phyloP scores from a whole-genome alignment of 1,140 invertebrate species.

The Globodera rostochiensis region DNA sequence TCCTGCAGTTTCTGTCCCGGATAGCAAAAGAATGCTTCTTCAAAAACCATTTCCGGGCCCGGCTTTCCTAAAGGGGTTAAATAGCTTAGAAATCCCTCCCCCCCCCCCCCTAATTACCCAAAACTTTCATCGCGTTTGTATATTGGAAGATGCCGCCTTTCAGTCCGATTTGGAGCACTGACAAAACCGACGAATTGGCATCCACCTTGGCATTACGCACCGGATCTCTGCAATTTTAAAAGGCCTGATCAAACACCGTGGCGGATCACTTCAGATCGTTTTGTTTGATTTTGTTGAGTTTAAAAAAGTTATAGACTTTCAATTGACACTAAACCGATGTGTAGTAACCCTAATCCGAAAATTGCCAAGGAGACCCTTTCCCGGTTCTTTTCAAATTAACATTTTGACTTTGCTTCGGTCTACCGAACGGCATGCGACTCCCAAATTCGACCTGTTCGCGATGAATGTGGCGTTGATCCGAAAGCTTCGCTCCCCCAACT shows the following conservation, averaged over 20 bases:
- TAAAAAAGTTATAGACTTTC: too few relatives aligned
- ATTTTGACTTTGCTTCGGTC: background rate
- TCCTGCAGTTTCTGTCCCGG: conserved; percentile 53
- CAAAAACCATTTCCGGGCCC: conserved; percentile 50
- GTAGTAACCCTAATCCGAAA: too few relatives aligned
- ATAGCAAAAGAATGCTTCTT: conserved; percentile 65
- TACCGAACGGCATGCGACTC: too few relatives aligned
- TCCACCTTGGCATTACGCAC: conserved; percentile 62
- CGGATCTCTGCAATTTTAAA: conserved; percentile 55
- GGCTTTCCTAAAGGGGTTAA: conserved; percentile 52
- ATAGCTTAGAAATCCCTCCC: background rate
- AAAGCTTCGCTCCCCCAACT: conserved; percentile 50
- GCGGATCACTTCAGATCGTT: too few relatives aligned
- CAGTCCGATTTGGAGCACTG: conserved; percentile 62
- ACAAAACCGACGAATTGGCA: conserved; percentile 62
- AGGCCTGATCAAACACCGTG: too few relatives aligned
- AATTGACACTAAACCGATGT: too few relatives aligned
- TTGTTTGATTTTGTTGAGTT: too few relatives aligned
- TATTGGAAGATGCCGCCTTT: conserved; percentile 65
- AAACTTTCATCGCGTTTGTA: conserved; percentile 53
- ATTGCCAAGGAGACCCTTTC: background rate
- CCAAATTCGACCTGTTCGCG: conserved; percentile 47
- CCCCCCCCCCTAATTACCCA: conserved; percentile 22
- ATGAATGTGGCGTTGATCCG: conserved; percentile 64
- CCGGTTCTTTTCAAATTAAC: conserved; percentile 3